Evolutionary conservation across 2,113 vertebrate species (phyloP), one percentile per base, ranked within the genome.

Genomic region (Cnemophilus loriae): DNA sequence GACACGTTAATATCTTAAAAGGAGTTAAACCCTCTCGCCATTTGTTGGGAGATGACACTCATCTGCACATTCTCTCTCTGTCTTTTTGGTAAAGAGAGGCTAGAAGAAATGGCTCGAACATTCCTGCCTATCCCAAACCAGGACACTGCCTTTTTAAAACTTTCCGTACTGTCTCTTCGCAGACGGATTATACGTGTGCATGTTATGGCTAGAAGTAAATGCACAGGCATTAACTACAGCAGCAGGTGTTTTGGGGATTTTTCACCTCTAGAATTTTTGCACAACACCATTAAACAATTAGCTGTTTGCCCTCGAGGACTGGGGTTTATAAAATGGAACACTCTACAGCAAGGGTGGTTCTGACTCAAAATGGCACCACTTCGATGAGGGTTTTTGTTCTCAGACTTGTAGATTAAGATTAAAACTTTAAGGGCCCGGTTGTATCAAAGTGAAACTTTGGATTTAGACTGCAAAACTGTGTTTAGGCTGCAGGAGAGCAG

Each of bases 151-250:
- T 81, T 92, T 96, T 91, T 4, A 65, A 77, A 77, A 53, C 33
- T 89, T 82, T 93, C 93, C 2, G 0, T 60, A 91, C 56, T 52
- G 23, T 67, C 52, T 94, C 37, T 90, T 87, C 77, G 88, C 71
- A 73, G 82, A 78, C 89, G 84, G 91, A 95, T 96, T 95, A 96
- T 75, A 71, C 2, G 4, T 61, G 15, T 65, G 44, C 90, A 27
- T 95, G 79, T 95, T 96, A 89, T 69, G 95, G 90, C 94, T 96
- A 46, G 85, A 97, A 94, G 32, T 88, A 78, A 93, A 93, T 47
- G 90, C 63, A 84, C 68, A 94, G n/a, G 50, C 85, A 80, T 65
- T 93, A 95, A 92, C 53, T 92, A 67, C 39, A 55, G 50, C 68
- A 73, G 80, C 93, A 96, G 90, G 93, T 95, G 93, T 87, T 77